Base-by-base conservation (phyloP, 2,113 vertebrate genomes). In the Bolborhynchus lineola region DNA sequence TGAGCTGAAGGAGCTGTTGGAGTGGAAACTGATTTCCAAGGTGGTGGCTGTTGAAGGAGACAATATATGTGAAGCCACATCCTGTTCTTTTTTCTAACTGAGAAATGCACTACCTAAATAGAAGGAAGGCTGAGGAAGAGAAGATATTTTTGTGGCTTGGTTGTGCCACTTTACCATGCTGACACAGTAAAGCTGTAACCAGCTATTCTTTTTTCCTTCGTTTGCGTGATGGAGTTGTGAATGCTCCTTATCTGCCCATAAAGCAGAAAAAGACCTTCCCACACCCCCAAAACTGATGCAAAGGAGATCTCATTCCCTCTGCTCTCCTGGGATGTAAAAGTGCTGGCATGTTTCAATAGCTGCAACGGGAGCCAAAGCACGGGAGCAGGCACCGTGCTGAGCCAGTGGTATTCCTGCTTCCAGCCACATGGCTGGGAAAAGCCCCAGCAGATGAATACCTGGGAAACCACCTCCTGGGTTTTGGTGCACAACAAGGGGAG, bases 381-480 rank as follows among this genome's bases (percentile, higher is more conserved):
- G 19, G 75, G 6, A 29, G 5, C 16, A 21, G 55, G 20, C 5
- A 2, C 31, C 2, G 47, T 16, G 75, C 63, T 52, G n/a, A 18
- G 69, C 17, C 26, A 16, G 24, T n/a, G 11, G 21, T 2, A 0
- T 6, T 74, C 37, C 83, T 0, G 4, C 13, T 44, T 24, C 16
- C 2, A 6, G 59, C 31, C 16, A 5, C 0, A 0, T 20, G 28
- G 6, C n/a, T 0, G 2, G 15, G 33, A 37, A 74, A 71, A 28
- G 49, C 15, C 64, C 70, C 17, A n/a, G 41, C 24, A 23, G 35
- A 59, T n/a, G 57, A 59, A 59, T 16, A 35, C 21, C 33, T 76
- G 64, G 23, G 42, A 53, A 81, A 42, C 6, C 15, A 6, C 21
- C 55, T 59, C 47, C 42, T 6, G 8, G 4, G 10, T 75, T 46